Percentiles rank a stretch among this genome's conserved stretches.
Evolutionary conservation across 2,888 invertebrate genomes (phyloP).

Genomic region (Thalpophila matura): DNA sequence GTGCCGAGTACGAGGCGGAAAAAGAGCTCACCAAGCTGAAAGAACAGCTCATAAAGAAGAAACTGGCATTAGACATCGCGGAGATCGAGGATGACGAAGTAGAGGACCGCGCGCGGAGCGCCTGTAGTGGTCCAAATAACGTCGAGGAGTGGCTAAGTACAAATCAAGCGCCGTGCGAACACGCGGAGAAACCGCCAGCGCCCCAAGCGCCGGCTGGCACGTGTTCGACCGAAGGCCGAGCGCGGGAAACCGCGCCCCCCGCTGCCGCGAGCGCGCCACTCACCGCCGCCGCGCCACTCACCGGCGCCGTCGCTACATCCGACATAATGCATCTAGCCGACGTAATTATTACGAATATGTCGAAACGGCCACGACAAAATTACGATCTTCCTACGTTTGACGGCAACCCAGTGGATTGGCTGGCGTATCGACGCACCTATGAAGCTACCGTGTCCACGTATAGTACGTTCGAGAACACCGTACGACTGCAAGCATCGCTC

Average conservation of each 20-base stretch:
- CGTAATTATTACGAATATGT: not conserved
- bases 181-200: not conserved
- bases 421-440: not conserved
- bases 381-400: not conserved
- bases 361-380: not conserved
- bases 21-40: not conserved
- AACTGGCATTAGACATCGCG: not conserved
- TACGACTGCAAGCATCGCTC: not conserved
- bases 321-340: conserved; percentile 1
- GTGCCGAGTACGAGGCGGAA: not conserved
- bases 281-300: not conserved
- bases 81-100: not conserved
- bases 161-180: not conserved
- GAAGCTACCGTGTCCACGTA: conserved; percentile 1
- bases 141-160: not conserved
- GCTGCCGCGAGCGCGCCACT: not conserved
- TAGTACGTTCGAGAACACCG: not conserved
- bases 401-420: not conserved
- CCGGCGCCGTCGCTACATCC: not conserved
- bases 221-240: not conserved
- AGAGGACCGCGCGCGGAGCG: not conserved
- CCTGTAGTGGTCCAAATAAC: not conserved
- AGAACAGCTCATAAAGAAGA: not conserved
- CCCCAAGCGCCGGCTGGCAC: not conserved
- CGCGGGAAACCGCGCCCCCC: not conserved